phyloP scores from a whole-genome alignment of 2,113 vertebrate genomes.

The Notarius lentiginosus region DNA sequence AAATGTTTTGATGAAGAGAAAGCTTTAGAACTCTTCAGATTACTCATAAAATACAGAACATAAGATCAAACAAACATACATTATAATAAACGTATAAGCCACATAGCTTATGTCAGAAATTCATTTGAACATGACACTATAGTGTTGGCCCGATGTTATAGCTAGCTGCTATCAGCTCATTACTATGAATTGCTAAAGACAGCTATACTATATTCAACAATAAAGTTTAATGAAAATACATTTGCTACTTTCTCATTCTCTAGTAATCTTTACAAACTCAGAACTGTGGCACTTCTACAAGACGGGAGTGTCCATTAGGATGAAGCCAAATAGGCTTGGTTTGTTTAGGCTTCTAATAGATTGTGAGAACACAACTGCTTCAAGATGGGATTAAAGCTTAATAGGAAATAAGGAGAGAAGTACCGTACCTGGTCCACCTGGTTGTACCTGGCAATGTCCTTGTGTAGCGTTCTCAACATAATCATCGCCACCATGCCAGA shows the following conservation, averaged over 20 bases:
- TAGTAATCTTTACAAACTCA: neutral
- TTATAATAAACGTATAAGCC: neutral
- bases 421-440: constrained; percentile 86
- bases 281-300: neutral
- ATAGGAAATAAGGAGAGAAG: neutral
- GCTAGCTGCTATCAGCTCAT: neutral
- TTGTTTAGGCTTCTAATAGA: neutral
- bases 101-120: neutral
- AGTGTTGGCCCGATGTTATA: neutral
- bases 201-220: neutral
- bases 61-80: neutral
- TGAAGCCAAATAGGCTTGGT: neutral
- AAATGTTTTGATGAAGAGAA: neutral
- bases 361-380: neutral
- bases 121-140: neutral
- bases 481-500: constrained; percentile 99
- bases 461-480: constrained; percentile 95
- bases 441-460: constrained; percentile 98
- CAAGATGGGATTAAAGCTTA: neutral
- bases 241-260: neutral
- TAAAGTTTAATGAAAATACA: neutral
- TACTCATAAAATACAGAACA: neutral
- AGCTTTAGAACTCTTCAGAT: neutral
- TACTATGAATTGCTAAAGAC: too few relatives aligned
- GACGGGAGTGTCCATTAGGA: neutral